A percentile compares a stretch with the other conserved stretches of the same genome.
Evolutionary conservation across 2,888 invertebrate genomes (phyloP).

Genomic region (Mesorhabditis sp.): DNA sequence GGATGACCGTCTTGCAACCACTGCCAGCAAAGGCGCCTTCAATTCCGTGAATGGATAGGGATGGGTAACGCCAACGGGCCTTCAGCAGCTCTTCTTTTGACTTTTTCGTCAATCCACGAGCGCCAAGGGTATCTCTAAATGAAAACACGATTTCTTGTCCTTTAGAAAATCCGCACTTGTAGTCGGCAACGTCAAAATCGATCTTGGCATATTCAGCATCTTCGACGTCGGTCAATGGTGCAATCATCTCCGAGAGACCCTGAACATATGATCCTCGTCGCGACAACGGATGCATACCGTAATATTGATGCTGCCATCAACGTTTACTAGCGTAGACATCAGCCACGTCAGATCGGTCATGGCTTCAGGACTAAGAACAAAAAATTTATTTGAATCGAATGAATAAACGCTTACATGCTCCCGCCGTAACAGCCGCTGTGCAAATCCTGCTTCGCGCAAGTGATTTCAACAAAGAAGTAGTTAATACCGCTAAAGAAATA

Average conservation of each 20-base stretch:
- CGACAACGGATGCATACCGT: slow-evolving; percentile 10
- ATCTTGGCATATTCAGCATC: slow-evolving; percentile 73
- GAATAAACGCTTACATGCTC: slow-evolving; percentile 70
- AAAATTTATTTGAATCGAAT: slow-evolving; percentile 8
- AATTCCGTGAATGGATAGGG: slow-evolving; percentile 88
- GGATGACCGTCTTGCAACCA: slow-evolving; percentile 76
- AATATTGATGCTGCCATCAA: slow-evolving; percentile 75
- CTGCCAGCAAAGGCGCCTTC: slow-evolving; percentile 88
- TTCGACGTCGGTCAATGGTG: slow-evolving; percentile 62
- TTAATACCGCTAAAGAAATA: slow-evolving; percentile 65
- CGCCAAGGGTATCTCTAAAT: slow-evolving; percentile 73
- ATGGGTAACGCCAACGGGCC: slow-evolving; percentile 92
- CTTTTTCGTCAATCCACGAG: slow-evolving; percentile 69
- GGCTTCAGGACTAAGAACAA: slow-evolving; percentile 68
- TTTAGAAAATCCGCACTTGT: slow-evolving; percentile 15
- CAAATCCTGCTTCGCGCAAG: slow-evolving; percentile 77
- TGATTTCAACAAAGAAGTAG: slow-evolving; percentile 82
- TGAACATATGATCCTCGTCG: slow-evolving; percentile 59
- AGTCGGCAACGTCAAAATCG: slow-evolving; percentile 72
- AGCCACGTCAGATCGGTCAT: slow-evolving; percentile 86
- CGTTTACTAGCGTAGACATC: slow-evolving; percentile 78
- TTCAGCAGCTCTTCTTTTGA: slow-evolving; percentile 75
- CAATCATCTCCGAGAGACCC: slow-evolving; percentile 79
- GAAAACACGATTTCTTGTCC: not conserved
- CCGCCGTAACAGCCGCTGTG: slow-evolving; percentile 96